A percentile compares a stretch with the other conserved stretches of the same genome.
phyloP scores from a whole-genome alignment of 2,888 invertebrate genomes.

The Volucella inanis region DNA sequence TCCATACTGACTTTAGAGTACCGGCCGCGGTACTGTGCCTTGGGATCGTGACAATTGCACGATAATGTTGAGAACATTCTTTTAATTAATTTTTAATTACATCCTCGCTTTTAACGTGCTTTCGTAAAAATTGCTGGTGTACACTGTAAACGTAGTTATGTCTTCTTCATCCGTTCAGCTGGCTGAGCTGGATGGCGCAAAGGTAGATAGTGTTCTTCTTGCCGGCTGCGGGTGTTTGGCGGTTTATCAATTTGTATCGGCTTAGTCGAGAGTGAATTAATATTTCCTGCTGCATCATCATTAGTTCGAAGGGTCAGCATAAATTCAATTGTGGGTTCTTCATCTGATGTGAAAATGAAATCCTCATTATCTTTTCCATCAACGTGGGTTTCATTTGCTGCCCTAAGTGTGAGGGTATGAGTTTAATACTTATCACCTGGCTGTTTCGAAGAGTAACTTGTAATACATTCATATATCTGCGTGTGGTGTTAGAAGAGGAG shows the following conservation, averaged over 20 bases:
- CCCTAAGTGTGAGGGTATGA: not conserved
- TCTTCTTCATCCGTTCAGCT: no score
- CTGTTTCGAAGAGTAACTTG: slow-evolving; percentile 4
- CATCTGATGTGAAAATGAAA: slow-evolving; percentile 33
- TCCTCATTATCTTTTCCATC: slow-evolving; percentile 51
- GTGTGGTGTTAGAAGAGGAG: slow-evolving; percentile 12
- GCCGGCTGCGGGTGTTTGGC: not conserved
- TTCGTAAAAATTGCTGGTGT: slow-evolving; percentile 7
- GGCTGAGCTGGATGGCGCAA: not conserved
- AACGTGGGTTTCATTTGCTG: slow-evolving; percentile 3
- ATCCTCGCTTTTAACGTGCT: slow-evolving; percentile 30
- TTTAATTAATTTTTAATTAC: slow-evolving; percentile 66
- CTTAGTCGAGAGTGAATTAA: slow-evolving; percentile 44
- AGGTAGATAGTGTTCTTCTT: not conserved
- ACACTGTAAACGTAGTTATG: no score
- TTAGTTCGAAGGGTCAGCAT: slow-evolving; percentile 25
- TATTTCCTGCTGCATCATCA: slow-evolving; percentile 60
- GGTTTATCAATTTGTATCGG: slow-evolving; percentile 54
- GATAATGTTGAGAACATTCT: slow-evolving; percentile 41
- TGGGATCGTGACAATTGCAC: slow-evolving; percentile 54
- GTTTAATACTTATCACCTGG: not conserved
- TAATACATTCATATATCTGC: no score
- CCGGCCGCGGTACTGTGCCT: not conserved
- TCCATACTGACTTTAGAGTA: no score
- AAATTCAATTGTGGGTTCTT: slow-evolving; percentile 53